These are phyloP conservation scores for Clarias macrocephalus DNA, from an alignment of 2,113 vertebrate species.

Conservation along the genomic window DNA sequence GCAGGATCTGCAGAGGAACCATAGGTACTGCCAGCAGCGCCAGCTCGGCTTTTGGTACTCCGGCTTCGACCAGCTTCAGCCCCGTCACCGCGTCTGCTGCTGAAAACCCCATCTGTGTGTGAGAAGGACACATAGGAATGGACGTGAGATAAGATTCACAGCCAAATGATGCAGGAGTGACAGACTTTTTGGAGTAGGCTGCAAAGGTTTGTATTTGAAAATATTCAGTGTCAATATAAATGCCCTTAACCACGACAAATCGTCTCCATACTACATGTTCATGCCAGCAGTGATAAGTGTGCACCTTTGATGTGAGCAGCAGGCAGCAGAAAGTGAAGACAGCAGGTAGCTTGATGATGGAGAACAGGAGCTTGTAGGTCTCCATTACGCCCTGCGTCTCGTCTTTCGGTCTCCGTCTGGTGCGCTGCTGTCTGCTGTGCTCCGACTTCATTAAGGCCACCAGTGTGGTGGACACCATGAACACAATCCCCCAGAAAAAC, in stretches of 20 bases:
- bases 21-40: slow-evolving; percentile 94
- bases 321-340: slow-evolving; percentile 89
- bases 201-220: not conserved
- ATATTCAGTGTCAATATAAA: no score
- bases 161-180: not conserved
- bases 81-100: slow-evolving; percentile 96
- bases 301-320: slow-evolving; percentile 93
- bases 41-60: slow-evolving; percentile 94
- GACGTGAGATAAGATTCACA: not conserved
- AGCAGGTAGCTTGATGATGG: slow-evolving; percentile 92
- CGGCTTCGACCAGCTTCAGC: slow-evolving; percentile 93
- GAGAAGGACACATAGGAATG: not conserved
- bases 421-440: slow-evolving; percentile 62
- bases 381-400: slow-evolving; percentile 90
- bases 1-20: slow-evolving; percentile 93
- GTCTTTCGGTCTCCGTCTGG: slow-evolving; percentile 71
- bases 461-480: slow-evolving; percentile 91
- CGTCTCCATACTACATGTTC: not conserved
- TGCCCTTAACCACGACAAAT: no score
- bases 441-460: slow-evolving; percentile 92
- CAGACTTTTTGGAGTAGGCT: not conserved
- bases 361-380: slow-evolving; percentile 87
- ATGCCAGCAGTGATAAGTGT: no score
- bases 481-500: slow-evolving; percentile 93
- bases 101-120: slow-evolving; percentile 89